Evolutionary conservation across 1,140 invertebrate species (phyloP), one percentile per base, ranked within the genome.

Genomic region (Drosophila punjabiensis): DNA sequence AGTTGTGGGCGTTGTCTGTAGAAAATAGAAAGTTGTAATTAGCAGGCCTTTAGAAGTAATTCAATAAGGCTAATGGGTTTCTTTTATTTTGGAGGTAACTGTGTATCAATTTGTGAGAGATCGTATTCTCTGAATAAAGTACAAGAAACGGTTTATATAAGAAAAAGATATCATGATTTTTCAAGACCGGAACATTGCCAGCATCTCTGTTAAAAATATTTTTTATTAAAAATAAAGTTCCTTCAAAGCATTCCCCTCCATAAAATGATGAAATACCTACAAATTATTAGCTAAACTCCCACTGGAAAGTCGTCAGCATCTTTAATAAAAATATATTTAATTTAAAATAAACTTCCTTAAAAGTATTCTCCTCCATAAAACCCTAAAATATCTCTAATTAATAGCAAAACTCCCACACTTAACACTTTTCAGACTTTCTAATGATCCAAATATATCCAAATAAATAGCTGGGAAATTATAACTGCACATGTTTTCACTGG

Each of bases 401-500:
- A 24, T 63, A 28, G 28, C 1, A 3, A 5, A 37, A 13, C 32
- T 39, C 13, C 43, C 58, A 48, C 43, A n/a, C 30, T 3, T 14
- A 6, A 33, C 20, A 20, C 24, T 11, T 8, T 5, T 9, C 2
- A 3, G 6, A 60, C 55, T 73, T 61, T 73, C 70, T 53, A 37
- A 53, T 8, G 14, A 39, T 24, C 6, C 9, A 32, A n/a, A 32
- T 18, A 48, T 8, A 47, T 47, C 18, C 14, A 16, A 24, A 16
- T 70, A 50, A 39, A 37, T 50, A 50, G 33, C 20, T 18, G 35
- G 24, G 11, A 37, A 73, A 30, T 24, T 37, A 73, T 74, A 74
- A 53, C 55, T 61, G 70, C 70, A 73, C 32, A 53, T 74, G 68
- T 74, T 74, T 74, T 74, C 70, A 74, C 56, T 62, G 30, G 30